These are phyloP conservation scores for Dendrolimus houi DNA, from an alignment of 2,888 invertebrate species.

Conservation along the genomic window DNA sequence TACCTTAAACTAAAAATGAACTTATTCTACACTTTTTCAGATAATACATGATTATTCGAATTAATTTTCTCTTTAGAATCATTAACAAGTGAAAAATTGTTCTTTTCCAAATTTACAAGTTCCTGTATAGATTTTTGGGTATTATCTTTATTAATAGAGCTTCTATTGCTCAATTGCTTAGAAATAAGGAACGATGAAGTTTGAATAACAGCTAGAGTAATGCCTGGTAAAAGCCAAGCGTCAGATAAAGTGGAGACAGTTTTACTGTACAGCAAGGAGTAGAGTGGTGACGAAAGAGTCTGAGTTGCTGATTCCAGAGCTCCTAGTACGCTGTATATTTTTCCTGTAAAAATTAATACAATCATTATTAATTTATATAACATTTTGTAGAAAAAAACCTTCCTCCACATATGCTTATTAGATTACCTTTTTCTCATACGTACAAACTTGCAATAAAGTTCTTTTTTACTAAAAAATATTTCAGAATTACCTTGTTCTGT, in stretches of 20 bases:
- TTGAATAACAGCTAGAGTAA: conserved; percentile 44
- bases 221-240: conserved; percentile 60
- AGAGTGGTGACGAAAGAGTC: conserved; percentile 55
- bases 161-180: conserved; percentile 23
- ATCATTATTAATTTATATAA: background rate
- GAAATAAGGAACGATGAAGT: conserved; percentile 45
- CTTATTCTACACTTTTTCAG: conserved; percentile 14
- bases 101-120: background rate
- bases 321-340: conserved; percentile 67
- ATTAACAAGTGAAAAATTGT: background rate
- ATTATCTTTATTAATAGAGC: conserved; percentile 5
- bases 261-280: conserved; percentile 56
- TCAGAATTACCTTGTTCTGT: conserved; percentile 58
- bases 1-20: background rate
- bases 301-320: conserved; percentile 66
- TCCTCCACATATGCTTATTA: too few relatives aligned
- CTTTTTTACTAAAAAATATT: too few relatives aligned
- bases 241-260: conserved; percentile 54
- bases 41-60: conserved; percentile 10
- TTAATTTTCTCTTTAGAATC: conserved; percentile 1
- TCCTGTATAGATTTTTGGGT: background rate
- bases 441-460: too few relatives aligned
- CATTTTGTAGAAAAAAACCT: too few relatives aligned
- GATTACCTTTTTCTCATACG: too few relatives aligned
- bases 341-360: conserved; percentile 42